Percentiles rank a stretch among this genome's conserved stretches.
phyloP scores from a whole-genome alignment of 2,113 vertebrate species.

The Pachyramphus minor region DNA sequence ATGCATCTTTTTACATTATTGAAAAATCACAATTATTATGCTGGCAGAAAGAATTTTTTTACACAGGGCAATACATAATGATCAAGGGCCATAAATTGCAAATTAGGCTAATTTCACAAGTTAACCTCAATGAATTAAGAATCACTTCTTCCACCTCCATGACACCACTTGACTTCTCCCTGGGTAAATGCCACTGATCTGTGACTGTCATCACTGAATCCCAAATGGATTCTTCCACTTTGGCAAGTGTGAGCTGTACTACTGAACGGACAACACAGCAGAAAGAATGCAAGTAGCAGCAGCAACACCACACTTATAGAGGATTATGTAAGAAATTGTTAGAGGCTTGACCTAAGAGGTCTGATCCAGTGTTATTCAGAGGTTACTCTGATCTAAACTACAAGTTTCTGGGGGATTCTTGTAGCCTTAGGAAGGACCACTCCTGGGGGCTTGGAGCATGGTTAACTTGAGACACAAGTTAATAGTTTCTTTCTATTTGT shows the following conservation, averaged over 20 bases:
- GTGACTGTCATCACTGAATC: neutral
- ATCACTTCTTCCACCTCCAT: neutral
- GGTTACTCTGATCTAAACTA: neutral
- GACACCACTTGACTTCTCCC: neutral
- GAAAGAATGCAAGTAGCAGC: neutral
- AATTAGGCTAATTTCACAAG: constrained; percentile 33
- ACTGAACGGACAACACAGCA: neutral
- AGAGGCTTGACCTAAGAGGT: neutral
- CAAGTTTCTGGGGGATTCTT: neutral
- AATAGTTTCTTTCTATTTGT: neutral
- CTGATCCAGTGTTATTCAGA: neutral
- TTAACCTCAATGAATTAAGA: constrained; percentile 54
- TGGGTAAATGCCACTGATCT: neutral
- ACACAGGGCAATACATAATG: neutral
- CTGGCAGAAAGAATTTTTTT: neutral
- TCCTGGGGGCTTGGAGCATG: neutral
- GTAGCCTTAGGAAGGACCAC: neutral
- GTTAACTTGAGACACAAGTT: neutral
- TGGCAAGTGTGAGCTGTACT: neutral
- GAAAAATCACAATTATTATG: neutral
- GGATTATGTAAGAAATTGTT: neutral
- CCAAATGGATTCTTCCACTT: neutral
- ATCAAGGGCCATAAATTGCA: constrained; percentile 27
- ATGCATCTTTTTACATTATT: neutral
- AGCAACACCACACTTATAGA: neutral